Conservation (phyloP, 1,140 invertebrate genomes). For the Eriosoma lanigerum region DNA sequence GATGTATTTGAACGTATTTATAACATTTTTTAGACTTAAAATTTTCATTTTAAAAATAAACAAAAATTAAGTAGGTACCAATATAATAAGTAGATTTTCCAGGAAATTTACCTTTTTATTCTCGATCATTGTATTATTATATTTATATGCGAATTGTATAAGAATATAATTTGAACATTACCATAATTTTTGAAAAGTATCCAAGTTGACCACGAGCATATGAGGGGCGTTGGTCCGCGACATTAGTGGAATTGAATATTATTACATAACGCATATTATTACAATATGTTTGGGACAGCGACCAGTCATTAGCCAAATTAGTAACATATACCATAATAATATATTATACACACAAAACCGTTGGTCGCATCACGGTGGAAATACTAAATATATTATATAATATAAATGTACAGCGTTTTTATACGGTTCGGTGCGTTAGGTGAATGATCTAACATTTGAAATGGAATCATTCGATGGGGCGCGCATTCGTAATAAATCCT, state of each 20-base stretch:
- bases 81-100: too few relatives aligned
- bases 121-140: too few relatives aligned
- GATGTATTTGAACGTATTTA: too few relatives aligned
- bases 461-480: conserved; percentile 1
- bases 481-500: conserved; percentile 28
- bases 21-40: too few relatives aligned
- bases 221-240: conserved; percentile 5
- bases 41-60: too few relatives aligned
- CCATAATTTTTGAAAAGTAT: background rate
- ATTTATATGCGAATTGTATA: too few relatives aligned
- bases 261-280: background rate
- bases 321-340: background rate
- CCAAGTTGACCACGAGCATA: too few relatives aligned
- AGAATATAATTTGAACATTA: background rate
- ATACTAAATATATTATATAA: too few relatives aligned
- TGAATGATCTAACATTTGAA: conserved; percentile 36
- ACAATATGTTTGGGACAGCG: background rate
- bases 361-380: background rate
- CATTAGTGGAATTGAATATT: conserved; percentile 30
- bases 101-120: too few relatives aligned
- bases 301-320: conserved; percentile 46
- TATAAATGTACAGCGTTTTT: background rate
- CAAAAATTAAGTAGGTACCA: too few relatives aligned
- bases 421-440: conserved; percentile 11
- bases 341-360: background rate